Base-by-base conservation (phyloP, 2,113 vertebrate species). In the Salvelinus fontinalis region DNA sequence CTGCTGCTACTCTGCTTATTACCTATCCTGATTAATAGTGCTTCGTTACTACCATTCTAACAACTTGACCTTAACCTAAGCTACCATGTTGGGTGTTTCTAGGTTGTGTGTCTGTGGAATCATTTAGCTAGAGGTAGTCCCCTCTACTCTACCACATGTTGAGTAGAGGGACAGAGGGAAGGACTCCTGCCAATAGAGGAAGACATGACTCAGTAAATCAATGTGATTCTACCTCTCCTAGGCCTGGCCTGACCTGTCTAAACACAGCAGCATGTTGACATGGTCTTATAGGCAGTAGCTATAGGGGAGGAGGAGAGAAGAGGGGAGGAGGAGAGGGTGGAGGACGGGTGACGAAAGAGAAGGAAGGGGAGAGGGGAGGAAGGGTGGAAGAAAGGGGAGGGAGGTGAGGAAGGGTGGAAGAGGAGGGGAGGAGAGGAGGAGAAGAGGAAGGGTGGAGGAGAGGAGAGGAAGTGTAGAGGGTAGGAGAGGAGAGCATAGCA, bases 171-270 rank as follows among this genome's bases (percentile, higher is more conserved):
- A 3, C 70, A 77, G 70, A 34, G 66, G 54, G 39, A 77, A 70
- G 12, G 24, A 69, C 80, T 77, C 81, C 75, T 24, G 13, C 76
- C 84, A 80, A 80, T 79, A 79, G 79, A 85, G 84, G 85, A 85
- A 85, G 85, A 85, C 83, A 72, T 81, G 85, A 73, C 75, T 88
- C 79, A 80, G 83, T 80, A 84, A 84, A 87, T 91, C 86, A 88
- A 90, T 89, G 88, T 74, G 54, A 66, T 71, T 66, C 75, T 71
- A 18, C 81, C 84, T 77, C 39, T 57, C 5, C 18, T 51, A 16
- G 12, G 51, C 51, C 51, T 57, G 51, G 75, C 77, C 49, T 62
- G 39, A 9, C 39, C 7, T 48, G 60, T 81, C 81, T 80, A 81
- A 88, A 89, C 71, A 73, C 68, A 81, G 70, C 80, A 81, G 77